phyloP scores from a whole-genome alignment of 2,888 invertebrate genomes.

The Leptothorax acervorum region DNA sequence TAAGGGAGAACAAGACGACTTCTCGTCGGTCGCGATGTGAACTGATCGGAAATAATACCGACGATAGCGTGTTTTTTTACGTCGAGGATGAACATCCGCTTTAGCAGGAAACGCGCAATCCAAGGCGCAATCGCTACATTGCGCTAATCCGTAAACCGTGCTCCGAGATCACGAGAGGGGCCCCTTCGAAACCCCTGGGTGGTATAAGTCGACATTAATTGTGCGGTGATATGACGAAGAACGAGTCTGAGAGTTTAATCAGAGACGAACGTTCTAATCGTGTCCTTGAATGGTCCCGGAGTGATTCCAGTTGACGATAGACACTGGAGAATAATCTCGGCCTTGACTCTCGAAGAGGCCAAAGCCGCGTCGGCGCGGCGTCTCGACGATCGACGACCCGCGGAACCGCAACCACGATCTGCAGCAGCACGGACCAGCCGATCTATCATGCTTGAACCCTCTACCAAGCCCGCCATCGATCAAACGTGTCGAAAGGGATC shows the following conservation, averaged over 20 bases:
- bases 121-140: conserved; percentile 2
- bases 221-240: neutral
- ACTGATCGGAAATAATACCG: conserved; percentile 9
- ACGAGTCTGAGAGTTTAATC: conserved; percentile 27
- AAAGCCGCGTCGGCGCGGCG: conserved; percentile 52
- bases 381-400: conserved; percentile 27
- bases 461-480: neutral
- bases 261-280: neutral
- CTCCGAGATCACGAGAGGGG: neutral
- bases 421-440: neutral
- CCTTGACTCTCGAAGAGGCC: conserved; percentile 69
- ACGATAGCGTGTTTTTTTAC: neutral
- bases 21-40: neutral
- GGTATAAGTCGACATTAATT: neutral
- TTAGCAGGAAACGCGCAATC: conserved; percentile 9
- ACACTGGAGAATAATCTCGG: conserved; percentile 64
- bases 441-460: neutral
- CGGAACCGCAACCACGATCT: neutral
- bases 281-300: conserved; percentile 47
- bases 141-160: neutral
- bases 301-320: conserved; percentile 16
- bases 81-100: conserved; percentile 1
- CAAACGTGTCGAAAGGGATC: conserved; percentile 39
- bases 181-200: neutral
- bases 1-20: neutral